Conservation (phyloP, 37 sponge, comb jelly and placozoan species). For the Corticium candelabrum region DNA sequence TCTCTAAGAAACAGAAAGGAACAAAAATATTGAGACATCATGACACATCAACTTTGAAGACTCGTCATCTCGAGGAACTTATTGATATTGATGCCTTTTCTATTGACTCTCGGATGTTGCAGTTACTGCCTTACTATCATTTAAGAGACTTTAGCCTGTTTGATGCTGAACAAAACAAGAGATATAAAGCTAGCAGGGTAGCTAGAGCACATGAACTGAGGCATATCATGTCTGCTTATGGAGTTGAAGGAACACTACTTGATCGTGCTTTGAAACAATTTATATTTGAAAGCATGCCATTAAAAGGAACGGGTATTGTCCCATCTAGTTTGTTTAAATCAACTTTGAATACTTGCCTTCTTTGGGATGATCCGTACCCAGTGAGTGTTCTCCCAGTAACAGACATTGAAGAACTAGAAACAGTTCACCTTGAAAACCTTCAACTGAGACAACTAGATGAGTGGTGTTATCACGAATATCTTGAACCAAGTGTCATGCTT, state of each 20-base stretch:
- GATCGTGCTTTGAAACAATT: background rate
- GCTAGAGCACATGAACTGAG: background rate
- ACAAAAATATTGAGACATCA: background rate
- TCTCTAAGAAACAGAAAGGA: background rate
- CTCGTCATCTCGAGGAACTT: background rate
- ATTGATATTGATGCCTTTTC: background rate
- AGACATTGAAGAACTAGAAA: background rate
- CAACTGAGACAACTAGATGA: conserved; percentile 1
- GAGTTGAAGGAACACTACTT: background rate
- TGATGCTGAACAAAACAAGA: background rate
- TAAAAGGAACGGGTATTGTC: background rate
- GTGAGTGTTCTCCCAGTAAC: background rate
- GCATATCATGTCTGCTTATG: background rate
- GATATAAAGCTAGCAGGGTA: background rate
- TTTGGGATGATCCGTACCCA: background rate
- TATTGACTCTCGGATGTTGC: background rate
- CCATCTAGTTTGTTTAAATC: background rate
- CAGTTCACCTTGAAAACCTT: background rate
- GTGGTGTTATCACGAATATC: conserved; percentile 15
- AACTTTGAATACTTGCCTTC: background rate
- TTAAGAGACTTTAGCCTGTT: background rate
- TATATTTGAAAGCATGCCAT: background rate
- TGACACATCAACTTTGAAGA: background rate
- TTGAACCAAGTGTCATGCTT: conserved; percentile 16
- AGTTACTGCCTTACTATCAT: background rate